Evolutionary conservation across 2,888 invertebrate genomes (phyloP), one percentile per base, ranked within the genome.

Genomic region (Rugalucina vietnamica): DNA sequence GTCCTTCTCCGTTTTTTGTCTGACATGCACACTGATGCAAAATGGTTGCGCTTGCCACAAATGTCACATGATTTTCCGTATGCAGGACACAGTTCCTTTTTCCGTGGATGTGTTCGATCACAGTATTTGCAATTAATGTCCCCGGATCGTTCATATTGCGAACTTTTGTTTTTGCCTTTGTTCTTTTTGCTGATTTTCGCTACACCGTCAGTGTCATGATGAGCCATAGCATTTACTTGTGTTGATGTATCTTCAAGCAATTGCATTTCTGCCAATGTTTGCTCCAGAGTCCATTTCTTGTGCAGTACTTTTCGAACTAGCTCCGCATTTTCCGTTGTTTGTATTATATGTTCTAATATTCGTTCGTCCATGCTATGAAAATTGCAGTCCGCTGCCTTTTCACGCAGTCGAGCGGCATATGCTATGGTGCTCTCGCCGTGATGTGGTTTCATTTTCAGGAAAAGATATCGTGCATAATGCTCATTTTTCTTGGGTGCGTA

Each of bases 271-370:
- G n/a, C n/a, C n/a, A n/a, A n/a, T n/a, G n/a, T n/a, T n/a, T n/a
- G n/a, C n/a, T n/a, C n/a, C n/a, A n/a, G n/a, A n/a, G n/a, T n/a
- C n/a, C n/a, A n/a, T n/a, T n/a, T n/a, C n/a, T n/a, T n/a, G n/a
- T n/a, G n/a, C n/a, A n/a, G n/a, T n/a, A n/a, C n/a, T n/a, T n/a
- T n/a, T n/a, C n/a, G n/a, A n/a, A n/a, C n/a, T n/a, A n/a, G n/a
- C n/a, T n/a, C n/a, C n/a, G n/a, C n/a, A n/a, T n/a, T n/a, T n/a
- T n/a, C n/a, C n/a, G n/a, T n/a, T n/a, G n/a, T n/a, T n/a, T n/a
- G n/a, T n/a, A n/a, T n/a, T n/a, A 54, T 54, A n/a, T 72, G 72
- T 72, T 72, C 72, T 14, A 72, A 18, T 14, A 72, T 72, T 39
- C 36, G 14, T 3, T 72, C 72, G 24, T 72, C 72, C 4, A 12